Base-by-base conservation (phyloP, 2,113 vertebrate species). In the Galbula dea region DNA sequence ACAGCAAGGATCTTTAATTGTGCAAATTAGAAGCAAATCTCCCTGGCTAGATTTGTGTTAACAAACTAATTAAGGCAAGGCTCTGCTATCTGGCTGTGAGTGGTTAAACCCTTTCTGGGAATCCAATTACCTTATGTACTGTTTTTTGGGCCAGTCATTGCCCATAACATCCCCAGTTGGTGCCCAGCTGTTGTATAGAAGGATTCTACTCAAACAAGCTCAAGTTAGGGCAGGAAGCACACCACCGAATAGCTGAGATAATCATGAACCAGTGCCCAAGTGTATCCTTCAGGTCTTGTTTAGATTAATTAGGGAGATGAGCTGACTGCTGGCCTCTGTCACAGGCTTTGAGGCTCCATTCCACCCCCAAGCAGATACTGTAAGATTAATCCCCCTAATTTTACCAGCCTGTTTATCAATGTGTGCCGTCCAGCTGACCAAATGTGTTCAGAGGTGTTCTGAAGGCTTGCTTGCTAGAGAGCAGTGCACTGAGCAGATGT, bases 81-180 rank as follows among this genome's bases (percentile, higher is more conserved):
- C 48, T 78, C 57, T 30, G 3, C 24, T 74, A 2, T 29, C 36
- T 49, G 37, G 2, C 55, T 58, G 17, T 12, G 45, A 43, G 6
- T 2, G 55, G 11, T 24, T 73, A 49, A 77, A 41, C 15, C 29
- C n/a, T 32, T 77, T 22, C 45, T 74, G 24, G 8, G 7, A 62
- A 41, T 27, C 37, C 1, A 0, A 8, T 66, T 74, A 32, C 21
- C 20, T 71, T 3, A 0, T 39, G 15, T 46, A 16, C 37, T 83
- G 20, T 43, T 65, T 67, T 49, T 69, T 37, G 20, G 46, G 66
- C 13, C 34, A 49, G 37, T 39, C 29, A 45, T 54, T 6, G 10
- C 54, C 34, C 26, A 5, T 55, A 13, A 76, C 83, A 9, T 3
- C 18, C 32, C 19, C 1, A 11, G 15, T 49, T 18, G 21, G 48